Evolutionary conservation across 1,140 invertebrate genomes (phyloP).

Genomic region (Brachionus calyciflorus): DNA sequence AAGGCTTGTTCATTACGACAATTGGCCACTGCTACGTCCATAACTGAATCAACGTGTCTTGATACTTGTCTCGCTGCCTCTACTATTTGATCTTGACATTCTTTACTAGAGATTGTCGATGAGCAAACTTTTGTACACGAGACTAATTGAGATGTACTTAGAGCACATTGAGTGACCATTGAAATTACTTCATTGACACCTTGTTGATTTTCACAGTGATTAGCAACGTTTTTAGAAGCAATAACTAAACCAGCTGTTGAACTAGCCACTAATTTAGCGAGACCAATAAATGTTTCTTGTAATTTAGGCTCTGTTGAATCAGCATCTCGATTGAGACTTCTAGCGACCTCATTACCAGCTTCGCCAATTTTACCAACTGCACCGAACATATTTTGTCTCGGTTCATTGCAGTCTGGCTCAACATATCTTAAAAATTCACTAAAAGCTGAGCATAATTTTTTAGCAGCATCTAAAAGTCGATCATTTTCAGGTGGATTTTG

Average conservation of each 20-base stretch:
- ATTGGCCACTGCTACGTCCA: slow-evolving; percentile 72
- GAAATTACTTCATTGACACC: slow-evolving; percentile 80
- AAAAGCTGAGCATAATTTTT: slow-evolving; percentile 86
- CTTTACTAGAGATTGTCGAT: slow-evolving; percentile 76
- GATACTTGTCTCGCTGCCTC: slow-evolving; percentile 88
- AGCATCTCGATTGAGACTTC: slow-evolving; percentile 50
- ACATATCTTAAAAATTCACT: slow-evolving; percentile 87
- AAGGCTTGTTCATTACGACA: neutral
- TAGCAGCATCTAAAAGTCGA: slow-evolving; percentile 81
- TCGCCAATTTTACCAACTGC: slow-evolving; percentile 92
- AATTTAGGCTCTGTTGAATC: slow-evolving; percentile 5
- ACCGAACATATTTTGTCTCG: slow-evolving; percentile 83
- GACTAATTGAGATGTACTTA: slow-evolving; percentile 93
- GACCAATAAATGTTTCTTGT: slow-evolving; percentile 56
- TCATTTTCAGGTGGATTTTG: slow-evolving; percentile 75
- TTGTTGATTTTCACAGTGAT: slow-evolving; percentile 70
- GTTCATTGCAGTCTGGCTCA: slow-evolving; percentile 86
- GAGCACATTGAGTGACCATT: slow-evolving; percentile 89
- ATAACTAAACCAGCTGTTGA: slow-evolving; percentile 60
- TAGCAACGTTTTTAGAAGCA: slow-evolving; percentile 66
- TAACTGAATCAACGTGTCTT: slow-evolving; percentile 83
- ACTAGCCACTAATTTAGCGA: slow-evolving; percentile 61
- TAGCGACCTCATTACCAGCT: slow-evolving; percentile 78
- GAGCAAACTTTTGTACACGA: slow-evolving; percentile 85
- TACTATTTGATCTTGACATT: slow-evolving; percentile 88